phyloP scores from a whole-genome alignment of 2,888 invertebrate species.

The Ashinkailepas kermadecensis region DNA sequence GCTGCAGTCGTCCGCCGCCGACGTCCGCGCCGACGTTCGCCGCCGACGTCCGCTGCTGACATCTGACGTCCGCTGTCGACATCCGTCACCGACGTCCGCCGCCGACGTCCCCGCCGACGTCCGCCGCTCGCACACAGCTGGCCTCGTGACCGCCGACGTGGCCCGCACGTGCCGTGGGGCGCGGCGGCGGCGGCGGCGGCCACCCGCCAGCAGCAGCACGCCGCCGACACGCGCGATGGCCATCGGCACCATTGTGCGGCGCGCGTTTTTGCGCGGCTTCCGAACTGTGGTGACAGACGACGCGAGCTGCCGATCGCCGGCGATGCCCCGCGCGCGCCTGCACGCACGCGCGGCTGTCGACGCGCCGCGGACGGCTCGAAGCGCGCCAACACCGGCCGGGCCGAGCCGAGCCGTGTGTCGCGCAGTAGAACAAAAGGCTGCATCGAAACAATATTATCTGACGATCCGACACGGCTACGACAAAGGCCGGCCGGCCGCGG shows the following conservation, averaged over 20 bases:
- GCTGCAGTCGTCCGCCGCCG: too few relatives aligned
- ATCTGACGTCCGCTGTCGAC: too few relatives aligned
- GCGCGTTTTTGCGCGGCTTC: neutral
- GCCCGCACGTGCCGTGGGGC: neutral
- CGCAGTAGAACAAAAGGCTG: neutral
- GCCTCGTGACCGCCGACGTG: neutral
- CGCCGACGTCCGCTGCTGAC: too few relatives aligned
- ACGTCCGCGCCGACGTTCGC: too few relatives aligned
- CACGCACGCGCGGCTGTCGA: too few relatives aligned
- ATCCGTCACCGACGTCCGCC: too few relatives aligned
- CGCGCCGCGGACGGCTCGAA: too few relatives aligned
- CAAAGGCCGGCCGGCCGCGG: neutral
- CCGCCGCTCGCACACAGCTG: neutral
- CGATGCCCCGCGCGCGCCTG: too few relatives aligned
- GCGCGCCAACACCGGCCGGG: neutral
- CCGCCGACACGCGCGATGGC: neutral
- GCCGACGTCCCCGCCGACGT: too few relatives aligned
- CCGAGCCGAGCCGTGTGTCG: neutral
- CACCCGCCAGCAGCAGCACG: too few relatives aligned
- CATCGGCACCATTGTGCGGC: neutral
- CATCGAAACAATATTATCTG: constrained; percentile 13
- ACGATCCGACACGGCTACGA: neutral
- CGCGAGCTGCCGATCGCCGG: neutral
- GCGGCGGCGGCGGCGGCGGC: too few relatives aligned
- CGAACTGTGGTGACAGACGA: neutral